phyloP scores from a whole-genome alignment of 2,888 invertebrate species.

The Sphaeridia pumilis region DNA sequence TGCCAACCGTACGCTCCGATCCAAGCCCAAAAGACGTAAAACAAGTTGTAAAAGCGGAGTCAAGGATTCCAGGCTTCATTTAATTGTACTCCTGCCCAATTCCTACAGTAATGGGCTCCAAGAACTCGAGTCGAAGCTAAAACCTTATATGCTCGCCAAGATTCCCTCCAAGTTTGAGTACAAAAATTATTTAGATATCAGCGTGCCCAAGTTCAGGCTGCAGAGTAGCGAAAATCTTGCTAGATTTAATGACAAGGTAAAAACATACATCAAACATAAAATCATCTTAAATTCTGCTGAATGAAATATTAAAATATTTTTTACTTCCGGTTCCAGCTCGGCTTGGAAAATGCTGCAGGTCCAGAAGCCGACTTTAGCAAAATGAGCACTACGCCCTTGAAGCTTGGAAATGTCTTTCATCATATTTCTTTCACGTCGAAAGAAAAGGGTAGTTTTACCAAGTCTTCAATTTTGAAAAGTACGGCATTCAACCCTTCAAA shows the following conservation, averaged over 20 bases:
- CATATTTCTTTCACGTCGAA: neutral
- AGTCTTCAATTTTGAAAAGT: conserved; percentile 12
- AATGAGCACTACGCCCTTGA: neutral
- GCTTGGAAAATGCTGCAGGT: neutral
- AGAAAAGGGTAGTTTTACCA: conserved; percentile 11
- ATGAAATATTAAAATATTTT: neutral
- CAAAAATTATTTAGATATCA: conserved; percentile 55
- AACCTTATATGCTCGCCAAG: conserved; percentile 45
- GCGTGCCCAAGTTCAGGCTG: conserved; percentile 67
- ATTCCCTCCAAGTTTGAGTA: conserved; percentile 40
- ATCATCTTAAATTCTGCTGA: too few species aligned
- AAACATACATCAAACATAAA: neutral
- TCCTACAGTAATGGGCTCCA: conserved; percentile 49
- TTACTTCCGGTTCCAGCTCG: neutral
- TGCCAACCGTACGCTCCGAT: neutral
- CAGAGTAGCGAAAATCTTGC: conserved; percentile 2
- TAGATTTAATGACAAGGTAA: conserved; percentile 5
- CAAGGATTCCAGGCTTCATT: conserved; percentile 46
- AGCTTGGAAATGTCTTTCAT: neutral
- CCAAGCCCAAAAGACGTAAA: conserved; percentile 7
- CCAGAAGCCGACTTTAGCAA: neutral
- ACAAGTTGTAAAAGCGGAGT: conserved; percentile 12
- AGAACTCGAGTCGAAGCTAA: conserved; percentile 50
- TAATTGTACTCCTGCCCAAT: conserved; percentile 64
- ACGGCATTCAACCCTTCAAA: neutral